These are phyloP conservation scores for Pseudomyrmex concolor DNA, from an alignment of 1,140 invertebrate genomes.

Conservation along the genomic window DNA sequence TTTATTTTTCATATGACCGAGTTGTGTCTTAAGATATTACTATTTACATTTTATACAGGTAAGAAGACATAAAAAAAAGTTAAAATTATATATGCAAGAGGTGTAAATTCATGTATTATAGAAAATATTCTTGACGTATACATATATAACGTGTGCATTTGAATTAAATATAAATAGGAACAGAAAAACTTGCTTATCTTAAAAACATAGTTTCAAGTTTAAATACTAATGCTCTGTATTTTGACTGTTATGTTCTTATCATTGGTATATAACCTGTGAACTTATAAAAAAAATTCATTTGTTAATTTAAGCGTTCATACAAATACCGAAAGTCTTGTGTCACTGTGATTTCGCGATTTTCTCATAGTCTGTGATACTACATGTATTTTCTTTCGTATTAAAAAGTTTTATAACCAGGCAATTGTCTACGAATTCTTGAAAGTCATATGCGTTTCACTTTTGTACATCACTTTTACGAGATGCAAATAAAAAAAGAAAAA, in stretches of 20 bases:
- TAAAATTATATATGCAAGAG: conserved; percentile 39
- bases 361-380: conserved; percentile 74
- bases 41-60: conserved; percentile 44
- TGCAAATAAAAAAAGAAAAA: conserved; percentile 66
- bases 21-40: conserved; percentile 54
- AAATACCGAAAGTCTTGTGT: conserved; percentile 65
- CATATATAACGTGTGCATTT: conserved; percentile 9
- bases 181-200: conserved; percentile 2
- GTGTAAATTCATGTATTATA: conserved; percentile 54
- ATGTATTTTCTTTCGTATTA: conserved; percentile 72
- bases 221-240: conserved; percentile 57
- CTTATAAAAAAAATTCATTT: conserved; percentile 52
- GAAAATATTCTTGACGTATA: conserved; percentile 46
- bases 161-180: conserved; percentile 29
- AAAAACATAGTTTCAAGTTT: conserved; percentile 35
- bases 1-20: conserved; percentile 43
- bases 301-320: conserved; percentile 70
- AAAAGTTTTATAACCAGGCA: conserved; percentile 70
- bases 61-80: conserved; percentile 41
- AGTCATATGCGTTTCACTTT: conserved; percentile 69
- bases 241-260: conserved; percentile 72
- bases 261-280: conserved; percentile 65
- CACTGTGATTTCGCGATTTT: conserved; percentile 74
- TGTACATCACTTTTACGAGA: conserved; percentile 73
- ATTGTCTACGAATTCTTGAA: conserved; percentile 69